Evolutionary conservation across 2,113 vertebrate genomes (phyloP).

Genomic region (Colaptes auratus): DNA sequence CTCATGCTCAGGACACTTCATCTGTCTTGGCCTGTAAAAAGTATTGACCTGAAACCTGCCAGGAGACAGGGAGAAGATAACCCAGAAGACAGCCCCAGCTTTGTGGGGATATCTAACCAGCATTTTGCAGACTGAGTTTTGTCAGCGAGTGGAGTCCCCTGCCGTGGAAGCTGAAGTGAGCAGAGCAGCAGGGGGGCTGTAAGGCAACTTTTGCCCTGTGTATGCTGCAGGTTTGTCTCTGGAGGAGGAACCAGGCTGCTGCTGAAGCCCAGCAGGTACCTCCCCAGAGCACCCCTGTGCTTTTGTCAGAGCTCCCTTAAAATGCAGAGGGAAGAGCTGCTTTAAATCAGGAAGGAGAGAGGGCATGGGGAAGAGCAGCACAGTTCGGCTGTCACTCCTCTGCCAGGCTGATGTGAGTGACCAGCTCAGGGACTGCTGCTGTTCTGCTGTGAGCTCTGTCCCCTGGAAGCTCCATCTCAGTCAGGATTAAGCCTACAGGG

Average conservation of each 20-base stretch:
- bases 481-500: neutral
- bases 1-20: neutral
- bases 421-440: neutral
- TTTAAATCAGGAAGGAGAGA: neutral
- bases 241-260: conserved; percentile 11
- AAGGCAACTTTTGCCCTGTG: neutral
- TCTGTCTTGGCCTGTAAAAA: neutral
- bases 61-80: neutral
- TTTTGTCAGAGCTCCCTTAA: neutral
- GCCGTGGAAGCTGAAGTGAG: neutral
- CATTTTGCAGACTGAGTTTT: neutral
- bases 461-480: neutral
- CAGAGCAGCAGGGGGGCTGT: neutral
- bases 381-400: neutral
- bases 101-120: neutral
- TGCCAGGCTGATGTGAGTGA: neutral
- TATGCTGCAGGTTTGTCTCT: neutral
- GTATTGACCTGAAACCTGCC: neutral
- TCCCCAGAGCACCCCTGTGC: neutral
- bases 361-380: neutral
- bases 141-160: neutral
- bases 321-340: neutral
- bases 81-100: neutral
- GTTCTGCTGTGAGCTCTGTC: neutral
- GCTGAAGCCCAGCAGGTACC: neutral